These are phyloP conservation scores for Drosophila insularis DNA, from an alignment of 1,140 invertebrate genomes.

Conservation along the genomic window DNA sequence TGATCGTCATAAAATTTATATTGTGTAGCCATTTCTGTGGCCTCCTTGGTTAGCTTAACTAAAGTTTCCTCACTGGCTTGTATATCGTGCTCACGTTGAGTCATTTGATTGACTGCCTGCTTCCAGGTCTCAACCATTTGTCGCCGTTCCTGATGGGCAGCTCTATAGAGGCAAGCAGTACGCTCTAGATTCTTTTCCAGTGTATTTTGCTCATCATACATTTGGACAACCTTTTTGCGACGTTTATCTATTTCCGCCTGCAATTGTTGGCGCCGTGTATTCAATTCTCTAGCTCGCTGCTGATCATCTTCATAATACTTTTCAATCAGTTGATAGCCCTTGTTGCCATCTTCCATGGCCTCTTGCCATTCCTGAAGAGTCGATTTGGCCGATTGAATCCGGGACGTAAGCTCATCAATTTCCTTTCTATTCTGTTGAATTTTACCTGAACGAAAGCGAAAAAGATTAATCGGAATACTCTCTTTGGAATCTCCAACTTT, in stretches of 20 bases:
- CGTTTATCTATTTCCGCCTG: constrained; percentile 75
- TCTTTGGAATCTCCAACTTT: no score
- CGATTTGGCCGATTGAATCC: constrained; percentile 84
- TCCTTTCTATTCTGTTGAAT: constrained; percentile 81
- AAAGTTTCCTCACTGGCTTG: constrained; percentile 53
- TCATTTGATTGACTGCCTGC: constrained; percentile 75
- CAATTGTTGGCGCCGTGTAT: constrained; percentile 81
- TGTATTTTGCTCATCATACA: constrained; percentile 76
- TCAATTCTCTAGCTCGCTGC: constrained; percentile 83
- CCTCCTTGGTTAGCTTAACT: constrained; percentile 23
- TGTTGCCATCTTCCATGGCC: constrained; percentile 84
- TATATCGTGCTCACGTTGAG: constrained; percentile 73
- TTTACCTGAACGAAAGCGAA: constrained; percentile 36
- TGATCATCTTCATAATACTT: constrained; percentile 85
- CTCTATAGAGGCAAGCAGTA: constrained; percentile 68
- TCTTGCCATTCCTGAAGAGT: constrained; percentile 85
- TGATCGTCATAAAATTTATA: constrained; percentile 51
- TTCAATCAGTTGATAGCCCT: constrained; percentile 84
- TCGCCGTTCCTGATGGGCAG: constrained; percentile 71
- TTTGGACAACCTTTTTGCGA: constrained; percentile 52
- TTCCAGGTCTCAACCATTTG: constrained; percentile 82
- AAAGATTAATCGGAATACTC: background rate
- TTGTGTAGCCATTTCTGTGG: constrained; percentile 8
- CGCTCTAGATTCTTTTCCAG: constrained; percentile 77
- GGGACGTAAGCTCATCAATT: constrained; percentile 83